A percentile compares a stretch with the other conserved stretches of the same genome.
phyloP scores from a whole-genome alignment of 1,140 invertebrate genomes.

The Theocolax elegans region DNA sequence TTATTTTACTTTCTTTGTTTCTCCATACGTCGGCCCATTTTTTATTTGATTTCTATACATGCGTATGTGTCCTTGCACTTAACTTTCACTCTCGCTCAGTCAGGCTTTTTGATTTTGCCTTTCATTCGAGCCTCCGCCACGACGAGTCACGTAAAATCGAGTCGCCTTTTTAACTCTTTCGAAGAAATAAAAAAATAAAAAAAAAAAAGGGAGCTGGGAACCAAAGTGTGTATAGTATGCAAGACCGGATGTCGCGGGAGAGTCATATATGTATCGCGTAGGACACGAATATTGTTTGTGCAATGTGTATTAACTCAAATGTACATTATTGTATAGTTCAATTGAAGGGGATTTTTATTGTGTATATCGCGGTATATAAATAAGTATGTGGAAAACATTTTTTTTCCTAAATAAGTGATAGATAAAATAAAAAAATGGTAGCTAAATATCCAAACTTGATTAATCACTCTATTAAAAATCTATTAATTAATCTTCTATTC shows the following conservation, averaged over 20 bases:
- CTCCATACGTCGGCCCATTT: slow-evolving; percentile 13
- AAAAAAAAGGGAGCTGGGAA: slow-evolving; percentile 14
- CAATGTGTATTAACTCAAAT: too few relatives aligned
- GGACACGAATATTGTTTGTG: background rate
- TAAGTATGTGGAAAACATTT: too few relatives aligned
- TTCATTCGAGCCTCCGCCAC: slow-evolving; percentile 16
- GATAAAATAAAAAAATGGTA: too few relatives aligned
- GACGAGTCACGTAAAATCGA: background rate
- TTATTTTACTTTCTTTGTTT: slow-evolving; percentile 43
- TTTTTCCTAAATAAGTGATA: too few relatives aligned
- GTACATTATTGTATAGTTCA: too few relatives aligned
- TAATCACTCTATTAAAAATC: too few relatives aligned
- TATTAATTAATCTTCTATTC: too few relatives aligned
- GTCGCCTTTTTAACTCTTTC: slow-evolving; percentile 32
- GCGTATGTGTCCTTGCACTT: slow-evolving; percentile 35
- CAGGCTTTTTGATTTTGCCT: slow-evolving; percentile 27
- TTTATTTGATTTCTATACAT: slow-evolving; percentile 29
- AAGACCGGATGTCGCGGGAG: slow-evolving; percentile 34
- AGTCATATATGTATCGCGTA: slow-evolving; percentile 1
- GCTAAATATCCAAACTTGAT: too few relatives aligned
- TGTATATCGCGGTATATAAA: too few relatives aligned
- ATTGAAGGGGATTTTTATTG: too few relatives aligned
- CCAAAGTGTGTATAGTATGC: background rate
- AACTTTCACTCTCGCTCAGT: slow-evolving; percentile 36
- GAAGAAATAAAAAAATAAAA: slow-evolving; percentile 15